Conservation (phyloP, 2,888 invertebrate species). For the Cephus pygmeus region DNA sequence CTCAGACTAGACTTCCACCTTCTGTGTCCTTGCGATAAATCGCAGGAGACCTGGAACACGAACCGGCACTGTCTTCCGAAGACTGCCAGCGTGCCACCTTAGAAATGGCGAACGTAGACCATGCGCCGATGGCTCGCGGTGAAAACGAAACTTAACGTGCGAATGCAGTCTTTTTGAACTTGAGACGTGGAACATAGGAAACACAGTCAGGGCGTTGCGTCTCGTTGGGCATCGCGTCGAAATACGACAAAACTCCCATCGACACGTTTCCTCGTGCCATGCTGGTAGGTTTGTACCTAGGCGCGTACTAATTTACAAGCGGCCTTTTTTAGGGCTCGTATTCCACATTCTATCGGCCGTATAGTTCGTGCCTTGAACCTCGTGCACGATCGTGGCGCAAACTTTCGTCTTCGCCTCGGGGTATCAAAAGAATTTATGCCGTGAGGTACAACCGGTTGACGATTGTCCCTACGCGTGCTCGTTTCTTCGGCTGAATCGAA, state of each 20-base stretch:
- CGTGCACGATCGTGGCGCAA: neutral
- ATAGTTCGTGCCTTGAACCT: neutral
- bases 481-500: neutral
- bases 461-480: neutral
- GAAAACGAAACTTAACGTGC: neutral
- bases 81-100: neutral
- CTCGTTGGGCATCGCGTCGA: neutral
- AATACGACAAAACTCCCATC: neutral
- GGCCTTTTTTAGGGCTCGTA: neutral
- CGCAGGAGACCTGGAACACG: neutral
- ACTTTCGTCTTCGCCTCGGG: neutral
- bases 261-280: neutral
- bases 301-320: neutral
- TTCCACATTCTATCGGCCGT: neutral
- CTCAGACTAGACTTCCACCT: neutral
- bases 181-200: neutral
- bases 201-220: neutral
- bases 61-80: neutral
- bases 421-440: slow-evolving; percentile 3
- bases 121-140: neutral
- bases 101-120: neutral
- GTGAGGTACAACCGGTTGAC: neutral
- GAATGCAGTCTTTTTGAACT: neutral
- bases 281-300: neutral
- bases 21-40: neutral